Percentiles rank a stretch among this genome's conserved stretches.
Evolutionary conservation across 2,888 invertebrate species (phyloP).

Genomic region (Julus scanicus): DNA sequence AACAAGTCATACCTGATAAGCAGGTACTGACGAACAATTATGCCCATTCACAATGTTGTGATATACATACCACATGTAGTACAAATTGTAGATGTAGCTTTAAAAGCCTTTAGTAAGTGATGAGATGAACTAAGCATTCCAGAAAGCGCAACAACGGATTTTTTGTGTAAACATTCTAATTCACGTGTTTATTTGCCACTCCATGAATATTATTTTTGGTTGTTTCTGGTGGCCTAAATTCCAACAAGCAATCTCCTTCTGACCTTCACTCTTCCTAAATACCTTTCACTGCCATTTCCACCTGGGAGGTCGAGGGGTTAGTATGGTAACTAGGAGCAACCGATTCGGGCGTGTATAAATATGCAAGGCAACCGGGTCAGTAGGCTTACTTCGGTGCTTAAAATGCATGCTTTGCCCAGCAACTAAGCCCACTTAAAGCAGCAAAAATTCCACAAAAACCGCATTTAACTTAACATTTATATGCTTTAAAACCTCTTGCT

Average conservation of each 20-base stretch:
- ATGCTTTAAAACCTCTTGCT: neutral
- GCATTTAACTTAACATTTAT: neutral
- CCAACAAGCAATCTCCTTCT: neutral
- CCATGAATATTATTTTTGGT: neutral
- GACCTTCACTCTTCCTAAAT: conserved; percentile 30
- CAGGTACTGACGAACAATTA: too few relatives aligned
- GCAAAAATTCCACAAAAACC: neutral
- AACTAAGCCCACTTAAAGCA: neutral
- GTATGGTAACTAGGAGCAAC: conserved; percentile 24
- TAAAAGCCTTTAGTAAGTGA: too few relatives aligned
- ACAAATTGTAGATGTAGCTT: too few relatives aligned
- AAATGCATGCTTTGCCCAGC: conserved; percentile 34
- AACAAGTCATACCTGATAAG: too few relatives aligned
- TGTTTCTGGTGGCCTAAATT: neutral
- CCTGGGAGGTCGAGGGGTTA: conserved; percentile 42
- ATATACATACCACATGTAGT: too few relatives aligned
- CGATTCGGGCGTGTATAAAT: conserved; percentile 11
- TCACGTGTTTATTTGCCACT: neutral
- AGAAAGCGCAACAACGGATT: too few relatives aligned
- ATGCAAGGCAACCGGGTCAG: conserved; percentile 38
- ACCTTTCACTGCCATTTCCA: conserved; percentile 42
- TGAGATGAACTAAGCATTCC: too few relatives aligned
- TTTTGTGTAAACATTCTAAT: neutral
- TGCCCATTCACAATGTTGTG: too few relatives aligned
- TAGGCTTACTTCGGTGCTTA: conserved; percentile 20